Evolutionary conservation across 2,888 invertebrate genomes (phyloP).

Genomic region (Dioctria linearis): DNA sequence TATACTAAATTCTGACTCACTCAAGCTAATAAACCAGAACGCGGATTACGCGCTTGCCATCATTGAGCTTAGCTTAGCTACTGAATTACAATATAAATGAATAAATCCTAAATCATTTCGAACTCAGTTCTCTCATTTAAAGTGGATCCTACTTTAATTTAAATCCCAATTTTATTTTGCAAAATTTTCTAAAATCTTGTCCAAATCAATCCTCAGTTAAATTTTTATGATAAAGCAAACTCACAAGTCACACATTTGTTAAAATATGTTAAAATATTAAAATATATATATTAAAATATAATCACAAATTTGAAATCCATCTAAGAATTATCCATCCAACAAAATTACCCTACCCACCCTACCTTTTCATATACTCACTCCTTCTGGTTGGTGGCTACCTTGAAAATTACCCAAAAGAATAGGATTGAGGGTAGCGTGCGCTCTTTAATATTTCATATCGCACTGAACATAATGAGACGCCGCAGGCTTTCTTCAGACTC

Average conservation of each 20-base stretch:
- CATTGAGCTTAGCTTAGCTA: too few species aligned
- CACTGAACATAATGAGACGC: conserved; percentile 55
- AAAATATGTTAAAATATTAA: conserved; percentile 31
- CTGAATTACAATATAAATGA: too few species aligned
- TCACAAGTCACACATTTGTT: conserved; percentile 38
- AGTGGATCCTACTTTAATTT: too few species aligned
- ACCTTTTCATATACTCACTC: background rate
- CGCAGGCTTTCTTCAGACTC: conserved; percentile 57
- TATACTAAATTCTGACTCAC: too few species aligned
- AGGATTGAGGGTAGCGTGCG: background rate
- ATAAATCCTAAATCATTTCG: too few species aligned
- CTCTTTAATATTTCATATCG: conserved; percentile 47
- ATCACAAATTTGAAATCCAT: conserved; percentile 49
- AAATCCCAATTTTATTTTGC: too few species aligned
- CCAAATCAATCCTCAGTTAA: too few species aligned
- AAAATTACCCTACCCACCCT: conserved; percentile 2
- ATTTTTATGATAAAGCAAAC: conserved; percentile 1
- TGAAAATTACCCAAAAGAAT: conserved; percentile 3
- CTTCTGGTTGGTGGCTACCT: background rate
- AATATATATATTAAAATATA: conserved; percentile 40
- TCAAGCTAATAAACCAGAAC: too few species aligned
- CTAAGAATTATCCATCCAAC: conserved; percentile 34
- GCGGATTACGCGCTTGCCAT: too few species aligned
- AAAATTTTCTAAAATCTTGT: too few species aligned
- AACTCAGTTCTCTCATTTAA: too few species aligned